Evolutionary conservation across 2,888 invertebrate species (phyloP).

Genomic region (Psococerastis gibbosa): DNA sequence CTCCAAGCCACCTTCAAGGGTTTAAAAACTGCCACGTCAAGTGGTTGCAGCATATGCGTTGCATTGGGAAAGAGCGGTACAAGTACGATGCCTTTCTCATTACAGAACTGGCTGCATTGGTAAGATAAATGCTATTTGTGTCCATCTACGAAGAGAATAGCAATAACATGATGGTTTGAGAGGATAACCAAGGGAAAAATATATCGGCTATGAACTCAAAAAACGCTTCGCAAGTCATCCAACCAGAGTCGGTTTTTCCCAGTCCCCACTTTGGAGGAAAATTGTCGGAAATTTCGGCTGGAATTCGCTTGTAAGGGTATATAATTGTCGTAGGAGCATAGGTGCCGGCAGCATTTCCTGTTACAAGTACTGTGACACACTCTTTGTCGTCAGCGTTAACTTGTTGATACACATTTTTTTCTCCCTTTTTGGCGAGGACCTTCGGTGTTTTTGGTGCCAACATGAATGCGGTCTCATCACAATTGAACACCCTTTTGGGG

Average conservation of each 20-base stretch:
- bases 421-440: conserved; percentile 19
- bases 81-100: conserved; percentile 16
- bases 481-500: conserved; percentile 19
- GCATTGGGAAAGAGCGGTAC: conserved; percentile 16
- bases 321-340: conserved; percentile 21
- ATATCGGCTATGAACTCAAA: conserved; percentile 23
- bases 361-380: conserved; percentile 19
- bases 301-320: conserved; percentile 20
- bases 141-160: conserved; percentile 19
- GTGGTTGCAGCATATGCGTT: conserved; percentile 17
- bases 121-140: conserved; percentile 19
- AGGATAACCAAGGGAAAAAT: conserved; percentile 20
- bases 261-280: conserved; percentile 17
- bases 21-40: conserved; percentile 18
- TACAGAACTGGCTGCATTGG: conserved; percentile 19
- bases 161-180: conserved; percentile 18
- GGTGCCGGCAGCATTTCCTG: conserved; percentile 20
- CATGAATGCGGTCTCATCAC: conserved; percentile 19
- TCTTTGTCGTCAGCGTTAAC: conserved; percentile 18
- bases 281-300: conserved; percentile 12
- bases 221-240: conserved; percentile 22
- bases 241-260: conserved; percentile 21
- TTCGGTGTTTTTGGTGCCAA: conserved; percentile 18
- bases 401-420: conserved; percentile 19
- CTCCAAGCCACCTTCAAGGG: conserved; percentile 16